Base-by-base conservation (phyloP, 1,140 invertebrate species). In the Drosophila insularis region DNA sequence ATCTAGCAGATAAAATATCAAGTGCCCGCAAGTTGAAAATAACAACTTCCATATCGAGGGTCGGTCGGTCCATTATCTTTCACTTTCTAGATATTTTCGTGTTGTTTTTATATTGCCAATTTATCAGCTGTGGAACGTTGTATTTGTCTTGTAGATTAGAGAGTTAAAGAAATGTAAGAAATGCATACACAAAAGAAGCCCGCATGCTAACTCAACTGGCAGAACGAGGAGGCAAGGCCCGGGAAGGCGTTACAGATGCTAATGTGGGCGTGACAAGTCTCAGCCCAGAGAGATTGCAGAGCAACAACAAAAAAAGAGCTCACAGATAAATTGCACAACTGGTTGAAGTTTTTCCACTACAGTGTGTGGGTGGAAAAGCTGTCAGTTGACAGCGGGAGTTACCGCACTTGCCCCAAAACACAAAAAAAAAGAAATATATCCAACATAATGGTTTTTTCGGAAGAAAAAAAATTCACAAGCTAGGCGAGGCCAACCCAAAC, bases 131-230 rank as follows among this genome's bases (percentile, higher is more conserved):
- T 46, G 61, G 27, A 19, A 63, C 81, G 81, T 63, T 81, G 78
- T 78, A 87, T 71, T 66, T 85, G 78, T 71, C 71, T 85, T 78
- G 53, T 50, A 68, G 81, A 87, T 87, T 75, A 86, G 74, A 86
- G 78, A 63, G 13, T 19, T 59, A 11, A 1, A 50, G 43, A 50
- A 21, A 50, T 11, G 10, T 2, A 35, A 37, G 4, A 37, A 37
- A 37, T 3, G 11, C 11, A 50, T 50, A 50, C 5, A 50, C 43
- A 50, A 50, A 50, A 50, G 55, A 63, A 46, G 43, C 64, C 55
- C 64, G 63, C 67, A 63, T 63, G 43, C 40, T 50, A 27, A 27
- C 27, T 46, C 69, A 71, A 60, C 58, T 70, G 71, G 63, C 66
- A 17, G 43, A 17, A 14, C 13, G 14, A 23, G 63, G 35, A 13